phyloP scores from a whole-genome alignment of 2,797 vertebrate species.

The Rhynchonycteris naso region DNA sequence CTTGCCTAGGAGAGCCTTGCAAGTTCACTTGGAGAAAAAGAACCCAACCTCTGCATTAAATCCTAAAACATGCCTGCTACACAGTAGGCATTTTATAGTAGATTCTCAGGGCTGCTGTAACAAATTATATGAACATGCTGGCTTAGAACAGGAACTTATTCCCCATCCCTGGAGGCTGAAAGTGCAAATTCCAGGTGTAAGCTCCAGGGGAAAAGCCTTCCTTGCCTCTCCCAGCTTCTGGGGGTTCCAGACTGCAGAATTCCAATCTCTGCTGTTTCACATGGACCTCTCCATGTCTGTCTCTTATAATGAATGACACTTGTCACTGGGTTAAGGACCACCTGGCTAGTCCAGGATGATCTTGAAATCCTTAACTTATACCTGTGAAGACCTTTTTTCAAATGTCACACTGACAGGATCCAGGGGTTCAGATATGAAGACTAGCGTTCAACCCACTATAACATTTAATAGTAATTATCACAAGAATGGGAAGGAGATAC shows the following conservation, averaged over 20 bases:
- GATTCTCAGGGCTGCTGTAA: not conserved
- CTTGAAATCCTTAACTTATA: not conserved
- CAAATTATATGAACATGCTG: not conserved
- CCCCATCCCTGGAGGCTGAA: not conserved
- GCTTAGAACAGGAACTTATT: too few relatives aligned
- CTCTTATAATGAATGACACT: not conserved
- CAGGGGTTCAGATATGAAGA: not conserved
- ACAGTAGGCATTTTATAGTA: not conserved
- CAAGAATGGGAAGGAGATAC: not conserved
- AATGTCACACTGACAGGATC: not conserved
- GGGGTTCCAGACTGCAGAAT: not conserved
- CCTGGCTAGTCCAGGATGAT: not conserved
- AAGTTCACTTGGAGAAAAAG: not conserved
- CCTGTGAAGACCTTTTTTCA: not conserved
- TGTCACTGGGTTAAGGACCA: not conserved
- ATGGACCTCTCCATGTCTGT: not conserved
- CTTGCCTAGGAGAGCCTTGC: not conserved
- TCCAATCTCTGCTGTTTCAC: not conserved
- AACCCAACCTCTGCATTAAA: not conserved
- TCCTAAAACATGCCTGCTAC: rapidly evolving
- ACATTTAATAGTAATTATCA: not conserved
- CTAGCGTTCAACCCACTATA: not conserved
- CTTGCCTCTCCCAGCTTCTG: not conserved
- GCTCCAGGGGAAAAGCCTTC: not conserved
- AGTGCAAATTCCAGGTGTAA: not conserved